These are phyloP conservation scores for Dendrophyllia cribrosa DNA, from an alignment of 64 coral and sea anemone species.

Conservation along the genomic window DNA sequence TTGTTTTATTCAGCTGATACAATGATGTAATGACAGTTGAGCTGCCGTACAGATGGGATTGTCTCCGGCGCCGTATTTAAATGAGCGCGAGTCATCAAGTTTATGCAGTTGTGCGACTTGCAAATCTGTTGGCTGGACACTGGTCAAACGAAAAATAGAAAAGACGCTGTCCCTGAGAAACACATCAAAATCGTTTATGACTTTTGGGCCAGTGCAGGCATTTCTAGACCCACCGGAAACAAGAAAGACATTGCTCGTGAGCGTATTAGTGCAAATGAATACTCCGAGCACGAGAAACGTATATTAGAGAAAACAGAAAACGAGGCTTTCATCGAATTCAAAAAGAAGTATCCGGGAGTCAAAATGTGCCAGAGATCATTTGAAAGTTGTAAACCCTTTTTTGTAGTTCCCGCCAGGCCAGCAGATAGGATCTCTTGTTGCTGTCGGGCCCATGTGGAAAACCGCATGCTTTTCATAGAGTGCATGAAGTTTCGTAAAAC, in stretches of 20 bases:
- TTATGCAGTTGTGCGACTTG: not conserved
- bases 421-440: slow-evolving; percentile 4
- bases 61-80: not conserved
- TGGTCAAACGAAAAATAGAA: slow-evolving; percentile 10
- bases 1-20: no score
- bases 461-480: not conserved
- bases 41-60: no score
- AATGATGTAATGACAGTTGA: no score
- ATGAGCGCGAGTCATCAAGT: not conserved
- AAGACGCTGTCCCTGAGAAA: slow-evolving; percentile 13
- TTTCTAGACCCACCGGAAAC: slow-evolving; percentile 51
- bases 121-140: not conserved
- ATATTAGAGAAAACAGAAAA: no score
- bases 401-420: not conserved
- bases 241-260: slow-evolving; percentile 12
- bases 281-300: slow-evolving; percentile 11
- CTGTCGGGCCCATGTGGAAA: slow-evolving; percentile 7
- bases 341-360: no score
- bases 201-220: slow-evolving; percentile 29
- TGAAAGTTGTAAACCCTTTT: no score
- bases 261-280: not conserved
- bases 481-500: slow-evolving; percentile 15
- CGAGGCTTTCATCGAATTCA: no score
- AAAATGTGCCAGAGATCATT: no score
- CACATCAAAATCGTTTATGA: not conserved